Conservation (phyloP, 1,140 invertebrate species). For the Ephestia elutella region DNA sequence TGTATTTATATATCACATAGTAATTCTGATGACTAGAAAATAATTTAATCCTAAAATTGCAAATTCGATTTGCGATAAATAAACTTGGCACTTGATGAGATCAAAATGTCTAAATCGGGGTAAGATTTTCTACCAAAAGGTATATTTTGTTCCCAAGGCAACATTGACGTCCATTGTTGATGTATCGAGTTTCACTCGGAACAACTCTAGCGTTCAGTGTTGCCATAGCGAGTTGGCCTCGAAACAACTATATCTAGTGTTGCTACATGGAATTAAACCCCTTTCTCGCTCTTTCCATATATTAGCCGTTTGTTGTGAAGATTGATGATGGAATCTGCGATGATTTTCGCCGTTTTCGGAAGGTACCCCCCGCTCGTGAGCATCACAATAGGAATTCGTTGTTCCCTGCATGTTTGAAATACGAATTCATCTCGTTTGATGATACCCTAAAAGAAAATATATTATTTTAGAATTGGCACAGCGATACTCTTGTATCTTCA, state of each 20-base stretch:
- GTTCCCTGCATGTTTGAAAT: slow-evolving; percentile 80
- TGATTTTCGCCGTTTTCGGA: slow-evolving; percentile 83
- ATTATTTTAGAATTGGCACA: neutral
- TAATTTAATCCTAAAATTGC: slow-evolving; percentile 1
- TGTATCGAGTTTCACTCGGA: neutral
- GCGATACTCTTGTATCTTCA: too few species aligned
- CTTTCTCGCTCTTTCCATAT: slow-evolving; percentile 3
- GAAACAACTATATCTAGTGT: too few species aligned
- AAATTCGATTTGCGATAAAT: slow-evolving; percentile 28
- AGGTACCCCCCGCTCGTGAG: slow-evolving; percentile 91
- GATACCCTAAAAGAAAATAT: slow-evolving; percentile 79
- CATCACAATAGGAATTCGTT: slow-evolving; percentile 88
- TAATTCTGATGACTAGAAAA: neutral
- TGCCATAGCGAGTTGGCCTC: slow-evolving; percentile 7
- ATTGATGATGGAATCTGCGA: slow-evolving; percentile 88
- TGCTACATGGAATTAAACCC: too few species aligned
- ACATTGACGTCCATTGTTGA: neutral
- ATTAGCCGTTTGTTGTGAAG: slow-evolving; percentile 67
- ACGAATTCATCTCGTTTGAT: slow-evolving; percentile 89
- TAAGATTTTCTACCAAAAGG: neutral
- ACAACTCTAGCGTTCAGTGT: neutral
- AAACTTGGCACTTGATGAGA: slow-evolving; percentile 26
- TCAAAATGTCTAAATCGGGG: slow-evolving; percentile 13
- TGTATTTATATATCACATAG: neutral
- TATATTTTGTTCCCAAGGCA: neutral